Evolutionary conservation across 2,888 invertebrate genomes (phyloP), one percentile per base, ranked within the genome.

Genomic region (Papilio elwesi): DNA sequence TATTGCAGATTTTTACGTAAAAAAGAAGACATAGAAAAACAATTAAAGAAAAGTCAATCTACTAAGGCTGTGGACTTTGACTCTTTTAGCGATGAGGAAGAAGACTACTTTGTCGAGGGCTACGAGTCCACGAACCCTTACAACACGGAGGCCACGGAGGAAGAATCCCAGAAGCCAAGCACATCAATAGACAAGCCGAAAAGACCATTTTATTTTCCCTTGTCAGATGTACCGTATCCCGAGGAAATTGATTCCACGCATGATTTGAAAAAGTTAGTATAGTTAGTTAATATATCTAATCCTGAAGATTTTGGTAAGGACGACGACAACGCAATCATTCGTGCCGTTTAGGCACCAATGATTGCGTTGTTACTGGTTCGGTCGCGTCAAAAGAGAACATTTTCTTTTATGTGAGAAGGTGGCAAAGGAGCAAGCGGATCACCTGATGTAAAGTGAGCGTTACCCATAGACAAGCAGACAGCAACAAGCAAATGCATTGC

Each of bases 171-270:
- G 13, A 62, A 62, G 74, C 68, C 4, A 73, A 66, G 3, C 43
- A 15, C 38, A 12, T 52, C 52, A 15, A 13, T 53, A 11, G 52
- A 70, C 68, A 53, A 0, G 80, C 82, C 9, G 85, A 82, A 84
- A 49, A 87, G 74, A 66, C 88, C 85, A 0, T 91, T 73, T 76
- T 92, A 89, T 69, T 76, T 93, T 74, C 83, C 91, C 2, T 76
- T 92, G 0, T 90, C 91, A 9, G 92, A 93, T 75, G 89, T 92
- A 0, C 86, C 84, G 2, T 91, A 92, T 74, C 91, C 91, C 1
- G 90, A 84, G 26, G 93, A 93, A 78, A 80, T 84, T 10, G 87
- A 87, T 76, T 93, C 93, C 0, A 83, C 83, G 15, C 91, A 83
- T 76, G 85, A 93, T 78, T 80, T 93, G 43, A 90, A 86, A 78